Conservation (phyloP, 2,888 invertebrate species). For the Xylophagus ater region DNA sequence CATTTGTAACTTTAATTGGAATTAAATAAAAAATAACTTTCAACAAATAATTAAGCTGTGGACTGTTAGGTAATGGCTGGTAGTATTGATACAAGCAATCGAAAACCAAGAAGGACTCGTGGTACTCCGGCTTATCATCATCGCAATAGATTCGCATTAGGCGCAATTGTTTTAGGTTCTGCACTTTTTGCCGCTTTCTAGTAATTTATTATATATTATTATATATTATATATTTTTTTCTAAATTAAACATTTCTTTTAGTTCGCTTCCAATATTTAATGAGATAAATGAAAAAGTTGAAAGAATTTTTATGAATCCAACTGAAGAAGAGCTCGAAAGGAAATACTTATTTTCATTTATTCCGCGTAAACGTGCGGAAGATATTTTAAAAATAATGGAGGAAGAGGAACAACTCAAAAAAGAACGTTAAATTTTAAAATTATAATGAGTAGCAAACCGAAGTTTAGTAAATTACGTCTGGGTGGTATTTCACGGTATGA, state of each 20-base stretch:
- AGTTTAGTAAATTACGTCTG: conserved; percentile 29
- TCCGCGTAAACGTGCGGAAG: conserved; percentile 22
- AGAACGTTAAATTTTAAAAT: conserved; percentile 22
- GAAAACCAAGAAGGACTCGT: conserved; percentile 54
- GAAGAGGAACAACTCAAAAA: conserved; percentile 22
- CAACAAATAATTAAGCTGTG: not conserved
- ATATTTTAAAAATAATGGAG: conserved; percentile 26
- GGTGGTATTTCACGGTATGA: conserved; percentile 26
- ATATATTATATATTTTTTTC: not conserved
- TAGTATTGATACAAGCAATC: conserved; percentile 44
- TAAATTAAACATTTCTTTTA: conserved; percentile 15
- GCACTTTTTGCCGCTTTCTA: conserved; percentile 26
- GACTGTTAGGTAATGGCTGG: conserved; percentile 37
- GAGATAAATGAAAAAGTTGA: conserved; percentile 23
- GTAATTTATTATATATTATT: conserved; percentile 21
- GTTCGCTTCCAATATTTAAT: conserved; percentile 27
- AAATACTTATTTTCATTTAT: conserved; percentile 24
- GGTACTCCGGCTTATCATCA: conserved; percentile 52
- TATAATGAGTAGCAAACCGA: conserved; percentile 29
- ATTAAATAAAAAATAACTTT: not conserved
- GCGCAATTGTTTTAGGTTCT: conserved; percentile 37
- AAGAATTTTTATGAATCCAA: conserved; percentile 14
- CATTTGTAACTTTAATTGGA: not conserved
- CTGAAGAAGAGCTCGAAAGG: conserved; percentile 28
- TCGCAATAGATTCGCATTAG: conserved; percentile 45